Evolutionary conservation across 2,888 invertebrate genomes (phyloP), one percentile per base, ranked within the genome.

Genomic region (Eristalis intricaria): DNA sequence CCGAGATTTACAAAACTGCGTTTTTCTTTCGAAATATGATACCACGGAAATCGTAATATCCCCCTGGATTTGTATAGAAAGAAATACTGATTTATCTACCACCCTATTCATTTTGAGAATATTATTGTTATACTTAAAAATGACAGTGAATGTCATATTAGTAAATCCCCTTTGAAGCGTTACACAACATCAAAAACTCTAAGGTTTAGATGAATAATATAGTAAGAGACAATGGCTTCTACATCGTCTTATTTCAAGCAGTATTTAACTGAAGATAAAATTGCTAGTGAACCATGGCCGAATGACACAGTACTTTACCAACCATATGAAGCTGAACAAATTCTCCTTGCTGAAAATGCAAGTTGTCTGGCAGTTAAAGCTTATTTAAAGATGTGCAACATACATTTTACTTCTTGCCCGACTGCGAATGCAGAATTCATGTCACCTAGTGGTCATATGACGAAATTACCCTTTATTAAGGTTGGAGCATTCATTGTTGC

Each of bases 381-480:
- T 0, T 99, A 97, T 91, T 94, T 99, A 26, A 97, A 97, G 93
- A 99, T 99, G 97, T 97, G 97, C 91, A 95, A 96, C 76, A 94
- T 99, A 0, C 95, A 96, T 0, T 98, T 96, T 92, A 94, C 95
- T 90, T 95, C 98, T 5, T 97, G 97, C 89, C 96, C 96, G 90
- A 94, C 96, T 88, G 95, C 96, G 90, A 99, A 99, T 94, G 99
- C 99, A 0, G 98, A 99, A 91, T 97, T 97, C 91, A 99, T 99
- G 97, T 99, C 99, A 0, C 99, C 99, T 0, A 97, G 98, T 5
- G 98, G 98, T 0, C 95, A 92, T 2, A 92, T 92, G 91, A 93
- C 93, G 3, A 93, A 96, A 89, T 96, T 99, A 0, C 99, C 99
- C 0, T 98, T 99, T 91, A 96, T 99, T 78, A 96, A 97, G 91